phyloP scores from a whole-genome alignment of 2,797 vertebrate species.

The Sitta carolinensis region DNA sequence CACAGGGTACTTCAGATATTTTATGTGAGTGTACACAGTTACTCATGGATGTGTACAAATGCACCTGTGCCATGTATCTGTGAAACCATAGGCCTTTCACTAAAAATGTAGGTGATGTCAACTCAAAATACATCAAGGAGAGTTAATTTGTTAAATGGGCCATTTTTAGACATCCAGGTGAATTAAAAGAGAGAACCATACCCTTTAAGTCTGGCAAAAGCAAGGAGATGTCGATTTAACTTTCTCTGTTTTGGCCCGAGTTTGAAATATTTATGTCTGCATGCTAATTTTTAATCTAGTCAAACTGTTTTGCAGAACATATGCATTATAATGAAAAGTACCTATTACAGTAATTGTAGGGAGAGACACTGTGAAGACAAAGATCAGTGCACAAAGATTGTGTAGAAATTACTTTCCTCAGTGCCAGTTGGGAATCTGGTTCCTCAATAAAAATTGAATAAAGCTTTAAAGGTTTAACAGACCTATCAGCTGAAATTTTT shows the following conservation, averaged over 20 bases:
- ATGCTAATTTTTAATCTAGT: neutral
- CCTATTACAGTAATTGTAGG: neutral
- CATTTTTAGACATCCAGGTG: neutral
- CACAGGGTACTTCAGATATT: neutral
- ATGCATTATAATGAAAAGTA: neutral
- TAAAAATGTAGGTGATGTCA: no score
- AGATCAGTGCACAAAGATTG: neutral
- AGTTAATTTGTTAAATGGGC: neutral
- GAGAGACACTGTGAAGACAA: neutral
- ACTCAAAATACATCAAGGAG: neutral
- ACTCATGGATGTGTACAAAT: neutral
- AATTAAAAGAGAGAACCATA: neutral
- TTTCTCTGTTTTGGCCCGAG: neutral
- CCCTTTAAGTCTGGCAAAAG: neutral
- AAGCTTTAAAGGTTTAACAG: neutral
- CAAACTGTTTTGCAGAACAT: neutral
- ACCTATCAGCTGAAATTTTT: neutral
- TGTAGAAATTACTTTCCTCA: neutral
- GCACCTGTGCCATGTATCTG: fast-evolving
- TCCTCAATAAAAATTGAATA: neutral
- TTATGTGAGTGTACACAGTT: neutral
- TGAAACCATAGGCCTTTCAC: neutral
- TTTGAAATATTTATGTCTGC: neutral
- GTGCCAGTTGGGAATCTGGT: neutral
- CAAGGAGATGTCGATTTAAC: neutral